Conservation (phyloP, 2,797 vertebrate species). For the Anniella stebbinsi region DNA sequence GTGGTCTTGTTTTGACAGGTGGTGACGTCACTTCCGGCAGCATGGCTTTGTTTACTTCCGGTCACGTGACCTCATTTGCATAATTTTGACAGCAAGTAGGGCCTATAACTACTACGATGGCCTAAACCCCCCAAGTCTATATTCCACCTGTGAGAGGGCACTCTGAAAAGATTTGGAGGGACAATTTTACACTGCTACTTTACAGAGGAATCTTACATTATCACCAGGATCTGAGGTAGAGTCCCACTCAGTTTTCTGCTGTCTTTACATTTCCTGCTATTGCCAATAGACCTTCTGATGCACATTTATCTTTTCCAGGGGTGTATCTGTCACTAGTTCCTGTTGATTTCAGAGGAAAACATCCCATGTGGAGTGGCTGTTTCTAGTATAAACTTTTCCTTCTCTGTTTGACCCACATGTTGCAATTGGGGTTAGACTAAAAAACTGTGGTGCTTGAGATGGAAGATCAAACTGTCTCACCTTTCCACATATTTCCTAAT, state of each 20-base stretch:
- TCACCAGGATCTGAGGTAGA: neutral
- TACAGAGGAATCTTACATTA: neutral
- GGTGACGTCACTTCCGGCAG: too few species aligned
- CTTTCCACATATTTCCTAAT: too few species aligned
- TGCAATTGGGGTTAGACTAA: neutral
- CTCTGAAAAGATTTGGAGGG: neutral
- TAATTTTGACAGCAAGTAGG: too few species aligned
- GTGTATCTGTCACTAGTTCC: neutral
- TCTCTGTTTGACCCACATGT: neutral
- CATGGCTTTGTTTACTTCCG: too few species aligned
- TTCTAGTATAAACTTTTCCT: neutral
- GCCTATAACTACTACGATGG: too few species aligned
- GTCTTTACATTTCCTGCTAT: neutral
- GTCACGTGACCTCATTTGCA: too few species aligned
- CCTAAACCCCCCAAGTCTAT: neutral
- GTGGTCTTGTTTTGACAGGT: too few species aligned
- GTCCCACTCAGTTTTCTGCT: neutral
- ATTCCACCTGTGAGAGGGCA: neutral
- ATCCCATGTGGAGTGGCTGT: neutral
- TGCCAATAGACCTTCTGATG: neutral
- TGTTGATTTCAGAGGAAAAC: neutral
- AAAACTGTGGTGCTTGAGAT: neutral
- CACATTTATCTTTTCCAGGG: neutral
- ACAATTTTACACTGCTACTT: neutral
- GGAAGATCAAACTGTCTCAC: neutral